Evolutionary conservation across 2,797 vertebrate genomes (phyloP).

Genomic region (Gallinago solitaria): DNA sequence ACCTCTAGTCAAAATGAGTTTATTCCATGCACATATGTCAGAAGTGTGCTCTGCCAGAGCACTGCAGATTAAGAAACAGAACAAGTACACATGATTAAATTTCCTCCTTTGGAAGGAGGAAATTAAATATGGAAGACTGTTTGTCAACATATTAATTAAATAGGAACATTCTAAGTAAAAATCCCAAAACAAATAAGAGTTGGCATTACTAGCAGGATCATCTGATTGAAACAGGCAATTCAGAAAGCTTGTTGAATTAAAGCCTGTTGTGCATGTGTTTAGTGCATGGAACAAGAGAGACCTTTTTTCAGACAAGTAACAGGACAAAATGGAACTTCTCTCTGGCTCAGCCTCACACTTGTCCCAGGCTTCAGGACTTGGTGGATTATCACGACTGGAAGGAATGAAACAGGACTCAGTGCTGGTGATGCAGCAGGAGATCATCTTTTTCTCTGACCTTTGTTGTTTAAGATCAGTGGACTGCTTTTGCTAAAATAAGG

Average conservation of each 20-base stretch:
- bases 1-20: not conserved
- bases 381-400: not conserved
- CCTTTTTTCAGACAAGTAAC: not conserved
- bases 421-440: not conserved
- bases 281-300: not conserved
- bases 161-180: constrained; percentile 43
- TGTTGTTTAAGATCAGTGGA: not conserved
- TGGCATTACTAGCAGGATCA: constrained; percentile 52
- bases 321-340: not conserved
- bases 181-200: constrained; percentile 21
- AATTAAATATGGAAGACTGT: constrained; percentile 43
- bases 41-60: constrained; percentile 22
- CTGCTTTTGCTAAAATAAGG: not conserved
- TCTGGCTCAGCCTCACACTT: not conserved
- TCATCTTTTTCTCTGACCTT: not conserved
- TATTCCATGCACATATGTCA: not conserved
- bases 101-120: constrained; percentile 42
- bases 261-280: not conserved
- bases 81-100: constrained; percentile 52
- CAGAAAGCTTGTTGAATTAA: not conserved
- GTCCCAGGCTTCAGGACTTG: not conserved
- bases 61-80: constrained; percentile 22
- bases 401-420: not conserved
- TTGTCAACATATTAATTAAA: constrained; percentile 69
- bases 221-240: constrained; percentile 42